Evolutionary conservation across 2,888 invertebrate genomes (phyloP).

Genomic region (Agrotis exclamationis): DNA sequence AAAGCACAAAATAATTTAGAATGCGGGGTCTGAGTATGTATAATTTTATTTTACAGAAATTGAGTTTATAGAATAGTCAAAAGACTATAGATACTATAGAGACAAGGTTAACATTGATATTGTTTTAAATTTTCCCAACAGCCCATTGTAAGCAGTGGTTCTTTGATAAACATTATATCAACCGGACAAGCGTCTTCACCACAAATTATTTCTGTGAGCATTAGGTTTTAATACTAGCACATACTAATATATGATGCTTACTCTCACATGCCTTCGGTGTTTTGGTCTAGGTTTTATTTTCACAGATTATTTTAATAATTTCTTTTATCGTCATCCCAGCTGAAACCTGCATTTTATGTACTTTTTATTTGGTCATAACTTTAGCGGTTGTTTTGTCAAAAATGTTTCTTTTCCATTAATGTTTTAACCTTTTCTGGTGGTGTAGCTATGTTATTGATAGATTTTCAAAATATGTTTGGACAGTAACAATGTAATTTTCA

Average conservation of each 20-base stretch:
- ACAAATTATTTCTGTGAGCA: constrained; percentile 88
- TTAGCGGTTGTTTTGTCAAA: constrained; percentile 23
- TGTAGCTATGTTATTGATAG: constrained; percentile 14
- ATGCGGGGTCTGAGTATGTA: too few species aligned
- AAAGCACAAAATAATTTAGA: too few species aligned
- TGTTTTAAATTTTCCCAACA: constrained; percentile 77
- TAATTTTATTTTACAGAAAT: too few species aligned
- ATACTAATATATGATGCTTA: constrained; percentile 69
- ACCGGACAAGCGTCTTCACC: constrained; percentile 89
- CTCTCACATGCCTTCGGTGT: constrained; percentile 65
- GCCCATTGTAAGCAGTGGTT: constrained; percentile 88
- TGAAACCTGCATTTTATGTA: constrained; percentile 31
- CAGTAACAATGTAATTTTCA: too few species aligned
- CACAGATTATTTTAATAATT: constrained; percentile 55
- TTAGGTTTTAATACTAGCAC: constrained; percentile 70
- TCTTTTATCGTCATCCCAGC: constrained; percentile 15
- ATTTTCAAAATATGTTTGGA: too few species aligned
- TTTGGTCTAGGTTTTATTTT: constrained; percentile 64
- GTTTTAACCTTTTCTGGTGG: constrained; percentile 39
- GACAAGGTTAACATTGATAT: constrained; percentile 35
- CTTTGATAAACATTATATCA: constrained; percentile 89
- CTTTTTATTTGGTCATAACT: constrained; percentile 23
- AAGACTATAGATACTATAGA: not conserved
- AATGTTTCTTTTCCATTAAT: constrained; percentile 33
- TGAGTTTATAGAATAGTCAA: too few species aligned